Base-by-base conservation (phyloP, 2,888 invertebrate genomes). In the Ophion costatus region DNA sequence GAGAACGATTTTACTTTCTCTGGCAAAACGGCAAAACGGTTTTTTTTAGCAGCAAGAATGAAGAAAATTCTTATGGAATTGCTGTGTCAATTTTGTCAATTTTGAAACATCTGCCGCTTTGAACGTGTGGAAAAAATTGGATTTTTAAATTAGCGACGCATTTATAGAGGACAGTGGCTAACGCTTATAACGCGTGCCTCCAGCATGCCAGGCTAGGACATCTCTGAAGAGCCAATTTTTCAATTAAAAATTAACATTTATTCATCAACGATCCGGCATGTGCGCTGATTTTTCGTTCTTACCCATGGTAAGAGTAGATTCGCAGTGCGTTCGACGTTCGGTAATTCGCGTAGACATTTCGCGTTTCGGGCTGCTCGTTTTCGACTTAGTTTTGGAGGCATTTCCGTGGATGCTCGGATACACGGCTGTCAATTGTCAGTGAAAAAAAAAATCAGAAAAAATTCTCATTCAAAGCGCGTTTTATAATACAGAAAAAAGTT, bases 131-230 rank as follows among this genome's bases (percentile, higher is more conserved):
- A 5, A 64, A 76, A 66, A 76, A 76, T 57, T 56, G 11, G 56
- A 63, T 66, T 61, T 70, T 51, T 51, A 9, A 20, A 75, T 29
- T 69, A 7, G 29, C 42, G 74, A 57, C 24, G 67, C 45, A 61
- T 64, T 56, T 69, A 70, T 74, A 67, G 76, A 71, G 42, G 29
- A 64, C 29, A 79, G 51, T 38, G 64, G 75, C 82, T 82, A 59
- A 82, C 74, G 85, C 85, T 85, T 85, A 59, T 22, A 82, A 76
- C 59, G 61, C 82, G 82, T 80, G 61, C 59, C 24, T 82, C 80
- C 24, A 80, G 85, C 76, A 76, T 82, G 80, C 22, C 42, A 64
- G 75, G 78, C 69, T 81, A 84, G 63, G 69, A 45, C 73, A 74
- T 64, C 67, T 76, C 77, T 59, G 56, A 45, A 77, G n/a, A 57